Base-by-base conservation (phyloP, 2,113 vertebrate species). In the Silurus glanis region DNA sequence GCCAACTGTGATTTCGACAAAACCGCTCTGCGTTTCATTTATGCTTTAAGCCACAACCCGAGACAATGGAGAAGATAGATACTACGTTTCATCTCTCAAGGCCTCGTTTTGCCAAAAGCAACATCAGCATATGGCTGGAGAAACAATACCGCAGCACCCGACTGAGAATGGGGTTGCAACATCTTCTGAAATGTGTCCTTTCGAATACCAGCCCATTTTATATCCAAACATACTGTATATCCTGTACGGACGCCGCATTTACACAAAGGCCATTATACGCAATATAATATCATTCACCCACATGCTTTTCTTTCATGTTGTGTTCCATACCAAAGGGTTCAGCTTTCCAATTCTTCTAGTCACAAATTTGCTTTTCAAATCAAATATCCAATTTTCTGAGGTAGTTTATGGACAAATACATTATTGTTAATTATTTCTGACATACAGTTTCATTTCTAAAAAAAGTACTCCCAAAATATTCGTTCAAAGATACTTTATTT, bases 71-170 rank as follows among this genome's bases (percentile, higher is more conserved):
- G 67, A 5, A 16, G 78, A 81, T 10, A 59, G 49, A 86, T 80
- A 81, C 56, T 45, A 75, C 19, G 47, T 62, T 82, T 64, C 62
- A 75, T 75, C 12, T 69, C 17, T 87, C 58, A 64, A 56, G 47
- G 61, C 76, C 66, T 82, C 8, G 19, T 74, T 37, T 71, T 56
- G 80, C 86, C 86, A 83, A 83, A 51, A 78, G 28, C 47, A 76
- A 87, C 51, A 76, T 25, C 59, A 83, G 59, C 71, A 58, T 67
- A 87, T 56, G 47, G 23, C 23, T 37, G 84, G 21, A 61, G 67
- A 61, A 86, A 86, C 66, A 74, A 82, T 82, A 82, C 69, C 80
- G 66, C 64, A 86, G 67, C 37, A 37, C 85, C 71, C 62, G 17
- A 58, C 76, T 66, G 79, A 82, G 64, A 71, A 66, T 23, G 49